Base-by-base conservation (phyloP, 2,888 invertebrate genomes). In the Scelioninae gen. 1 region DNA sequence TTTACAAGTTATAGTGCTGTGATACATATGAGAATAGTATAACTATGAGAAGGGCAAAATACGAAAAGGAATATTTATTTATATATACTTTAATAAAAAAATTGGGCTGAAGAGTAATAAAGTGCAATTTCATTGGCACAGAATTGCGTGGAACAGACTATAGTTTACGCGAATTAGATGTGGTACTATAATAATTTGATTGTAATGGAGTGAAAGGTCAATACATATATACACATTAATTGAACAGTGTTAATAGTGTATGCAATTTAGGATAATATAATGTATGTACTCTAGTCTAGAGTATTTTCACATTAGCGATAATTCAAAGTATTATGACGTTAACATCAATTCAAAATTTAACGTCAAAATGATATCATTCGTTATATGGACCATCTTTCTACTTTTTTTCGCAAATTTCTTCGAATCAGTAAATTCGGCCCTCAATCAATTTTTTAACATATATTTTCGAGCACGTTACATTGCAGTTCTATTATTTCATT, bases 231-330 rank as follows among this genome's bases (percentile, higher is more conserved):
- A 56, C 56, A 15, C 56, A 15, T 74, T 65, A 55, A 74, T 74
- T 55, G 47, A 56, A 65, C 56, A 63, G 56, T 65, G 74, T 63
- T 65, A 56, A 55, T 47, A 56, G 38, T 74, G 47, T 31, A 47
- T 34, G 34, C 72, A 53, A 51, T 72, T 72, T 72, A 62, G 72
- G 72, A 10, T 71, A 60, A 71, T 71, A 62, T 53, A 51, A 15
- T 51, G 71, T 71, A 71, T 51, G 71, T 71, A 71, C 60, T 62
- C 53, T 34, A 51, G 49, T 9, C 29, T 11, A 38, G 38, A 60
- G 51, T 62, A 62, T 51, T 60, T 71, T 51, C 58, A 40, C n/a
- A 40, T 71, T 60, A 60, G 47, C 47, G 49, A 40, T 60, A 71
- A 71, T 60, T 71, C 15, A 58, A 29, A 6, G 43, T 40, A 32